Evolutionary conservation across 2,888 invertebrate species (phyloP).

Genomic region (Drosophila meridionalis): DNA sequence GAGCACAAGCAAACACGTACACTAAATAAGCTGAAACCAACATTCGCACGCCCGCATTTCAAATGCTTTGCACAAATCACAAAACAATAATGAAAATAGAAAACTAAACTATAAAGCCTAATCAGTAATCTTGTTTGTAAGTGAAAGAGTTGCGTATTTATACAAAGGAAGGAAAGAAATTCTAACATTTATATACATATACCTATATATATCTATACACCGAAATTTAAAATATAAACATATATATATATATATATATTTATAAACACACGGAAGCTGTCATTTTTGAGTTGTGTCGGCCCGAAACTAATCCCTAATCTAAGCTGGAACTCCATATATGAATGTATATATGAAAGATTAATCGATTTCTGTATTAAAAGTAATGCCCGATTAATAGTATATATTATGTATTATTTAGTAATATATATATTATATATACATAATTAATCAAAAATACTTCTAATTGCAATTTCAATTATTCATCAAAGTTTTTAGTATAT

Average conservation of each 20-base stretch:
- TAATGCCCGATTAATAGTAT: no score
- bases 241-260: conserved; percentile 44
- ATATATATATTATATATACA: not conserved
- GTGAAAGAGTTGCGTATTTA: conserved; percentile 63
- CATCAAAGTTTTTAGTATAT: not conserved
- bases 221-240: conserved; percentile 47
- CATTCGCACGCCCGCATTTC: conserved; percentile 77
- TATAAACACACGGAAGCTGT: conserved; percentile 23
- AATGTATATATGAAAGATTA: not conserved
- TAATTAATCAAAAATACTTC: not conserved
- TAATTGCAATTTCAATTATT: not conserved
- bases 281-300: conserved; percentile 6
- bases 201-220: conserved; percentile 45
- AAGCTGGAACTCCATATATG: not conserved
- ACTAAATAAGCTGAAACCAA: conserved; percentile 58
- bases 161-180: conserved; percentile 23
- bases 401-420: not conserved
- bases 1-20: conserved; percentile 51
- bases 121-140: conserved; percentile 62
- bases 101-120: conserved; percentile 52
- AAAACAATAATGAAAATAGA: conserved; percentile 17
- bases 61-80: conserved; percentile 64
- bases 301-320: not conserved
- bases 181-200: conserved; percentile 54
- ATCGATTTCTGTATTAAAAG: not conserved